Conservation (phyloP, 1,140 invertebrate species). For the Aphaenogaster rudis region DNA sequence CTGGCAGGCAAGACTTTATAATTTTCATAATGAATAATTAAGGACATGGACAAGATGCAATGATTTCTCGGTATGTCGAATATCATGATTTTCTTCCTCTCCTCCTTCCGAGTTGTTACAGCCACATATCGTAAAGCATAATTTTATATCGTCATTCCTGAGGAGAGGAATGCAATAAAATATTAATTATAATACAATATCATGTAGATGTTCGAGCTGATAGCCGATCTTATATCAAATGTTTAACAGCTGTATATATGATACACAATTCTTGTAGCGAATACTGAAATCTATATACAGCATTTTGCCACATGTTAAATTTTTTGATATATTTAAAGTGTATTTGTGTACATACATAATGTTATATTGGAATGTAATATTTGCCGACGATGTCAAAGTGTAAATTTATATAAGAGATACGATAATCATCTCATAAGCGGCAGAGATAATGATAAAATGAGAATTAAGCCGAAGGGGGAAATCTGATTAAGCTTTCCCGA, state of each 20-base stretch:
- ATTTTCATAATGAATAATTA: slow-evolving; percentile 61
- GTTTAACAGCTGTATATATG: slow-evolving; percentile 33
- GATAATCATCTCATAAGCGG: slow-evolving; percentile 40
- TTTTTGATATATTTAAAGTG: slow-evolving; percentile 51
- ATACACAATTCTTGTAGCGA: neutral
- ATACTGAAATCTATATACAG: slow-evolving; percentile 23
- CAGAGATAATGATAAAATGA: slow-evolving; percentile 22
- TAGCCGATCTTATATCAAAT: slow-evolving; percentile 26
- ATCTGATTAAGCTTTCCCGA: slow-evolving; percentile 32
- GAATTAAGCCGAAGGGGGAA: neutral
- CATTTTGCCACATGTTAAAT: slow-evolving; percentile 40
- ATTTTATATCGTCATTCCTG: slow-evolving; percentile 5
- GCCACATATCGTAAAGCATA: neutral
- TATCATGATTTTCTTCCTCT: slow-evolving; percentile 12
- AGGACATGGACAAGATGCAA: slow-evolving; percentile 12
- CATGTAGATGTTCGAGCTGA: slow-evolving; percentile 2
- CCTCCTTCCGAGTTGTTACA: neutral
- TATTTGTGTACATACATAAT: slow-evolving; percentile 41
- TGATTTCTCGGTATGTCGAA: neutral
- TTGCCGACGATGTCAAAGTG: slow-evolving; percentile 15
- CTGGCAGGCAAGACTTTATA: slow-evolving; percentile 83
- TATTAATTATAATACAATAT: slow-evolving; percentile 46
- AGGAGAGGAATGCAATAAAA: slow-evolving; percentile 20
- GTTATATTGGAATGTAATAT: slow-evolving; percentile 19
- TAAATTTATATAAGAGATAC: slow-evolving; percentile 18